These are phyloP conservation scores for Scaptomyza graminum DNA, from an alignment of 1,140 invertebrate genomes.

Conservation along the genomic window DNA sequence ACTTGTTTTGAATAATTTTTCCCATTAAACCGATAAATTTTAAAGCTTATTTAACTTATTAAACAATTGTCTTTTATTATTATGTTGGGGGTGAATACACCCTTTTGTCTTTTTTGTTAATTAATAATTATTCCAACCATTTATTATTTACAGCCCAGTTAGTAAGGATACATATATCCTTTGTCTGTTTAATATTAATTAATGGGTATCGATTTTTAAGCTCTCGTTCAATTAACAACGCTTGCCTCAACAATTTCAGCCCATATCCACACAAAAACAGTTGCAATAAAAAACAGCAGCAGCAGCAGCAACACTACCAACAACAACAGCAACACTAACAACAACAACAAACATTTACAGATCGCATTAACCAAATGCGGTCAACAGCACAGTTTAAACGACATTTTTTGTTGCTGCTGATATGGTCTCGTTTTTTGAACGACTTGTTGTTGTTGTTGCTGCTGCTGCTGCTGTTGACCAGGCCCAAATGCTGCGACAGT, in stretches of 20 bases:
- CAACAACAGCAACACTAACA: conserved; percentile 32
- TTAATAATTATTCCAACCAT: no score
- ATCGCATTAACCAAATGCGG: conserved; percentile 79
- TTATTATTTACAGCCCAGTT: no score
- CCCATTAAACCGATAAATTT: no score
- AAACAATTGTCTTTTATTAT: no score
- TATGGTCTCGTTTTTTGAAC: conserved; percentile 73
- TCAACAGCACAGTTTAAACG: conserved; percentile 79
- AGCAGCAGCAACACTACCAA: conserved; percentile 39
- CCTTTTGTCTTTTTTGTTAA: no score
- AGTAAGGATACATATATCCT: no score
- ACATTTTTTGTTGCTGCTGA: conserved; percentile 66
- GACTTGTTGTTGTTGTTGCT: no score
- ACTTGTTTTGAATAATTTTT: no score
- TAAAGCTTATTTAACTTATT: no score
- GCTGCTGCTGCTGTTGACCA: conserved; percentile 1
- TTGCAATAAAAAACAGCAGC: conserved; percentile 16
- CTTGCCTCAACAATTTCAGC: conserved; percentile 62
- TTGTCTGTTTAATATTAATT: neutral
- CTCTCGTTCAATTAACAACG: conserved; percentile 58
- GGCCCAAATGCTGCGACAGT: conserved; percentile 59
- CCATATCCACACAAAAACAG: conserved; percentile 48
- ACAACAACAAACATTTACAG: conserved; percentile 46
- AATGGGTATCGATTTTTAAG: conserved; percentile 6
- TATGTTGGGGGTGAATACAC: no score